A percentile compares a stretch with the other conserved stretches of the same genome.
phyloP scores from a whole-genome alignment of 2,888 invertebrate genomes.

The Eupithecia pulchellata region DNA sequence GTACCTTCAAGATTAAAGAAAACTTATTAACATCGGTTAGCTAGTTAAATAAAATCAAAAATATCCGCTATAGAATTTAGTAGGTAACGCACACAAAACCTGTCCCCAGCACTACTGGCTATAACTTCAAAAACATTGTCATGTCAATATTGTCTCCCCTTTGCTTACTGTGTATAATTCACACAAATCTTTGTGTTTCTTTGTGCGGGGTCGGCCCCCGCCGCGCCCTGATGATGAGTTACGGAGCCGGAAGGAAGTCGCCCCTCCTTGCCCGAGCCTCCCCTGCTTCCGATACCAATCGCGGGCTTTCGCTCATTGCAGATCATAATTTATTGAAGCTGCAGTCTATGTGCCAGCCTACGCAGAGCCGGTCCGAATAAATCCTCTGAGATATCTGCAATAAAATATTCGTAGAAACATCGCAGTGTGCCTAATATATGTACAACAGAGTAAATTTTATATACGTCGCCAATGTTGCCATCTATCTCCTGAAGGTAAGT shows the following conservation, averaged over 20 bases:
- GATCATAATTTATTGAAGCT: constrained; percentile 76
- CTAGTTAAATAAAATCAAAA: background rate
- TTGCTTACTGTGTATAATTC: constrained; percentile 75
- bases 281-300: constrained; percentile 81
- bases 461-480: background rate
- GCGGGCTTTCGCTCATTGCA: constrained; percentile 64
- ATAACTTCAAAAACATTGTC: constrained; percentile 37
- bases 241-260: constrained; percentile 77
- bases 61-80: background rate
- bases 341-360: constrained; percentile 47
- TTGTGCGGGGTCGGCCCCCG: constrained; percentile 73
- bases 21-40: background rate
- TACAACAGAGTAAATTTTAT: background rate
- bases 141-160: constrained; percentile 63
- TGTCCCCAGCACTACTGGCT: background rate
- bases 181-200: constrained; percentile 81
- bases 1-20: background rate
- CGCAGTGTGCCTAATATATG: background rate
- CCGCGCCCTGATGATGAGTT: constrained; percentile 82
- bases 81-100: constrained; percentile 3
- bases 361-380: constrained; percentile 16
- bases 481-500: background rate
- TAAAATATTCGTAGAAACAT: background rate
- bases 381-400: background rate
- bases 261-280: constrained; percentile 64